These are phyloP conservation scores for Enteromius afrohamiltoni DNA, from an alignment of 2,797 vertebrate genomes.

Conservation along the genomic window DNA sequence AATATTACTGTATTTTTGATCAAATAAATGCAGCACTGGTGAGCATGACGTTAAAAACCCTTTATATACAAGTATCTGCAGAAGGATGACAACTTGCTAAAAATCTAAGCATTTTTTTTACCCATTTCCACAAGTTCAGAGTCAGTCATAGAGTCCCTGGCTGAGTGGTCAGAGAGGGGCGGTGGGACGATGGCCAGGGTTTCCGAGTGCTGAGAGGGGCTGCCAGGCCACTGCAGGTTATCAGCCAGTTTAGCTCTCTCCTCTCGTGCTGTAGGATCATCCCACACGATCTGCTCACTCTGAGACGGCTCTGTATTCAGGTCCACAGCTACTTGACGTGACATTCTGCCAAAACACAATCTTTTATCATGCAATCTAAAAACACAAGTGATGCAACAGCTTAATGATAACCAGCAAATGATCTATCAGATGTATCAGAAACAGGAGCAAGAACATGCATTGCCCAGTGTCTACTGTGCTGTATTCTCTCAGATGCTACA, in stretches of 20 bases:
- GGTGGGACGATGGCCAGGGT: slow-evolving; percentile 66
- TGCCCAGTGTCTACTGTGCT: too few relatives aligned
- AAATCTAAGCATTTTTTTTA: slow-evolving; percentile 64
- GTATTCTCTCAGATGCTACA: background rate
- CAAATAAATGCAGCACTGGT: background rate
- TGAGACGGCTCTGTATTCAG: slow-evolving; percentile 94
- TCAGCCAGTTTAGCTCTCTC: slow-evolving; percentile 95
- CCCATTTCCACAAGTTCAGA: slow-evolving; percentile 86
- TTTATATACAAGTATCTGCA: background rate
- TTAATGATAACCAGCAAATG: background rate
- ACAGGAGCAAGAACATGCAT: background rate
- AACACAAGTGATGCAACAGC: background rate
- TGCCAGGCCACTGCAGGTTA: slow-evolving; percentile 93
- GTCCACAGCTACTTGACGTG: slow-evolving; percentile 82
- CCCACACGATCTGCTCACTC: slow-evolving; percentile 98
- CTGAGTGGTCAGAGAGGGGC: slow-evolving; percentile 58
- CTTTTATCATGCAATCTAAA: background rate
- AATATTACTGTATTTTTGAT: background rate
- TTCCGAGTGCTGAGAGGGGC: slow-evolving; percentile 88
- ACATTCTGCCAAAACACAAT: slow-evolving; percentile 76
- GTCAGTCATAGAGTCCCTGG: slow-evolving; percentile 81
- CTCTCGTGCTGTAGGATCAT: slow-evolving; percentile 94
- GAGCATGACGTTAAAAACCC: background rate
- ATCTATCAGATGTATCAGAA: background rate
- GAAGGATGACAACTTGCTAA: background rate